These are phyloP conservation scores for Gymnorhina tibicen DNA, from an alignment of 2,113 vertebrate species.

Conservation along the genomic window DNA sequence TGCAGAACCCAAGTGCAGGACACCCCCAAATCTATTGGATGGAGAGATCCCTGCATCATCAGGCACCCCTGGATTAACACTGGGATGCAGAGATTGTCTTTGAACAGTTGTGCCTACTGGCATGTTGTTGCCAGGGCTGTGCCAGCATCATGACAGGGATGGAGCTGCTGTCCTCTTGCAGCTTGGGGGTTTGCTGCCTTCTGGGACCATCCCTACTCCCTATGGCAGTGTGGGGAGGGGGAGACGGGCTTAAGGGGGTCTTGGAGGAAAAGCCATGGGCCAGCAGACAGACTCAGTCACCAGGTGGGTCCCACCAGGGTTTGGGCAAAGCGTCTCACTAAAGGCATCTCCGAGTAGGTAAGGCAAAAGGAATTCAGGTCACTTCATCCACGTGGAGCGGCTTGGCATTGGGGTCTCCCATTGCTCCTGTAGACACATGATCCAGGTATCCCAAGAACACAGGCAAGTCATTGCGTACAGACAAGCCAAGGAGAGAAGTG, in stretches of 20 bases:
- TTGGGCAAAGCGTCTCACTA: neutral
- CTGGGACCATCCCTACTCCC: neutral
- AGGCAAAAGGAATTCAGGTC: constrained; percentile 41
- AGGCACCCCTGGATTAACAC: neutral
- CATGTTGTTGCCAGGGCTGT: neutral
- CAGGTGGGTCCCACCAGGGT: neutral
- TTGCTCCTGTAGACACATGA: neutral
- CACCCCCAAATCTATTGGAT: neutral
- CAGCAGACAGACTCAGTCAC: neutral
- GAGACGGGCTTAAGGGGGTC: neutral
- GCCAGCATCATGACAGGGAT: fast-evolving
- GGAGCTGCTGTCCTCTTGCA: neutral
- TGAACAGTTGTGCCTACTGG: neutral
- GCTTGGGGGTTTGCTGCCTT: neutral
- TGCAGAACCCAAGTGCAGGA: neutral
- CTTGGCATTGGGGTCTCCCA: neutral
- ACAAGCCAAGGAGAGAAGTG: neutral
- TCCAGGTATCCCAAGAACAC: neutral
- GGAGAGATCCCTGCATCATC: fast-evolving
- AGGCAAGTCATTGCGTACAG: neutral
- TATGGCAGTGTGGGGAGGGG: too few species aligned
- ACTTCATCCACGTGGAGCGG: neutral
- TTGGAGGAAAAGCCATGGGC: neutral
- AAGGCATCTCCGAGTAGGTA: constrained; percentile 42
- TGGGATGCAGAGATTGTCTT: neutral